Percentiles rank a stretch among this genome's conserved stretches.
These are phyloP conservation scores for Hartigia nigra DNA, from an alignment of 2,888 invertebrate species.

Conservation along the genomic window DNA sequence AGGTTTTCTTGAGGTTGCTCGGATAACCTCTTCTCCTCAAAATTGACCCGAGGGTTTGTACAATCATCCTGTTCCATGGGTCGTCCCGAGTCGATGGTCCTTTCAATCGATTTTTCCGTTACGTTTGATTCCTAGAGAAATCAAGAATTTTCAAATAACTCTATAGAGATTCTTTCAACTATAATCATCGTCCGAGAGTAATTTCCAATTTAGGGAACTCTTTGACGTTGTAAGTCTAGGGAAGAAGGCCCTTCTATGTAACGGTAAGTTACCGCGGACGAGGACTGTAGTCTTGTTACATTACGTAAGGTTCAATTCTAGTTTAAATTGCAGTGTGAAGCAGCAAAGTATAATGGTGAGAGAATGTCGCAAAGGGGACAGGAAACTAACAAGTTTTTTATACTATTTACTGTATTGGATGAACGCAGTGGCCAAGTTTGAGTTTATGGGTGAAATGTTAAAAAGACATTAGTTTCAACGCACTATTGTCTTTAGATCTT, in stretches of 20 bases:
- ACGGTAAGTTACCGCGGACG: background rate
- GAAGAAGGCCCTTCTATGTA: background rate
- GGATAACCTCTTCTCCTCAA: background rate
- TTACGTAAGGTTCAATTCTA: background rate
- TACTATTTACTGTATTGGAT: background rate
- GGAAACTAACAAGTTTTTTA: background rate
- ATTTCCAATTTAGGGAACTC: background rate
- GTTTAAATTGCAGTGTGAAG: background rate
- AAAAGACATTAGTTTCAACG: background rate
- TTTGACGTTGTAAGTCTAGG: background rate
- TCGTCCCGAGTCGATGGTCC: background rate
- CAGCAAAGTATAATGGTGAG: background rate
- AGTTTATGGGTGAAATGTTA: background rate
- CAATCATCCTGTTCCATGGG: background rate
- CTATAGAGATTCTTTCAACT: background rate
- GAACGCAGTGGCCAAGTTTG: background rate
- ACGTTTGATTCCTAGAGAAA: background rate
- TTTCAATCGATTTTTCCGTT: background rate
- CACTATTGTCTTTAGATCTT: background rate
- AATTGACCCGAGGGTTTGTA: background rate
- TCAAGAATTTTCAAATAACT: background rate
- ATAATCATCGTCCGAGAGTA: background rate
- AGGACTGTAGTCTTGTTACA: background rate
- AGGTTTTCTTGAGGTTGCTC: background rate
- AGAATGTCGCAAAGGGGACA: background rate